A percentile compares a stretch with the other conserved stretches of the same genome.
These are phyloP conservation scores for Aratinga solstitialis DNA, from an alignment of 2,797 vertebrate species.

Conservation along the genomic window DNA sequence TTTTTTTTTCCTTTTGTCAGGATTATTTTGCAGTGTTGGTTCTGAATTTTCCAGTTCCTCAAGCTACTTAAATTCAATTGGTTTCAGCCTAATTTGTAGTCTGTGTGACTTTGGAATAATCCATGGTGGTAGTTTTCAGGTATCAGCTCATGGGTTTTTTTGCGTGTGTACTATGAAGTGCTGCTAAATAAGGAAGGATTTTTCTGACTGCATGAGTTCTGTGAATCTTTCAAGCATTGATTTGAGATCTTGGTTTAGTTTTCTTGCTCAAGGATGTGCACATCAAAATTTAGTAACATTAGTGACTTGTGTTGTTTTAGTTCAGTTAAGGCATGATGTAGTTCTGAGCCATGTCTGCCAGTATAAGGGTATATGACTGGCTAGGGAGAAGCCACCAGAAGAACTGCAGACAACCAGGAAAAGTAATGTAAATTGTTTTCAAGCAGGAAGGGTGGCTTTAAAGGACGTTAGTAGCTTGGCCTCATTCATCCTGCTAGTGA, in stretches of 20 bases:
- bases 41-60: not conserved
- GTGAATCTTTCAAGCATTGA: not conserved
- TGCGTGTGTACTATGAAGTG: accelerated
- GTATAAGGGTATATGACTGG: not conserved
- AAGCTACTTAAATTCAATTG: not conserved
- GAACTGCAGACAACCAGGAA: not conserved
- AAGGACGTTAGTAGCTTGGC: not conserved
- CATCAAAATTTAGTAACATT: not conserved
- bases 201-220: not conserved
- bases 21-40: not conserved
- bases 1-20: not conserved
- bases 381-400: not conserved
- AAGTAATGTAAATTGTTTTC: not conserved
- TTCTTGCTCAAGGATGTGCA: not conserved
- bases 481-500: accelerated
- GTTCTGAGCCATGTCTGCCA: not conserved
- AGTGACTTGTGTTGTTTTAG: not conserved
- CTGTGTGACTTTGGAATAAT: not conserved
- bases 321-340: not conserved
- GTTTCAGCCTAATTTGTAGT: not conserved
- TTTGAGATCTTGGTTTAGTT: not conserved
- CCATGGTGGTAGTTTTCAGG: not conserved
- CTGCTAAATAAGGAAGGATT: not conserved
- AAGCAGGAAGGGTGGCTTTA: not conserved
- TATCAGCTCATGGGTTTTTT: not conserved